Conservation (phyloP, 2,797 vertebrate species). For the Thamnophis elegans region DNA sequence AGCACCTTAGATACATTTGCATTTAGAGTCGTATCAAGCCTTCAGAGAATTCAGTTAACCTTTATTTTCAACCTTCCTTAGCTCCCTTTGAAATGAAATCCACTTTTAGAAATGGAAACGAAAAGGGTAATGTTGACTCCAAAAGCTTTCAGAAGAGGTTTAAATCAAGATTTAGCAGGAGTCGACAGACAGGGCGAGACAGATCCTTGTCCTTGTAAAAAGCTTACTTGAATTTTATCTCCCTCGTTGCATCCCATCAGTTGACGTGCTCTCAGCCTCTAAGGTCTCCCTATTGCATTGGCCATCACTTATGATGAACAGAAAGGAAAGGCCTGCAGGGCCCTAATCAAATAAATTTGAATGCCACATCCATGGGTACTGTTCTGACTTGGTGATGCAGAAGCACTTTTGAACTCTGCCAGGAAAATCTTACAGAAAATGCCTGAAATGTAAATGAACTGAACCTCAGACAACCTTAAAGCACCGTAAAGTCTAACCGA, state of each 20-base stretch:
- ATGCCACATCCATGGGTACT: constrained; percentile 30
- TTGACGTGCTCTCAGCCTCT: constrained; percentile 23
- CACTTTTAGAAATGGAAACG: constrained; percentile 32
- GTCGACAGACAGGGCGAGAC: constrained; percentile 26
- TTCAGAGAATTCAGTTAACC: constrained; percentile 32
- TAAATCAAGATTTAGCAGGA: constrained; percentile 39
- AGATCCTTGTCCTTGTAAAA: constrained; percentile 31
- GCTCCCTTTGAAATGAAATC: constrained; percentile 28
- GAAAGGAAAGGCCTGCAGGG: constrained; percentile 19
- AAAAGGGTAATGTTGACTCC: constrained; percentile 42
- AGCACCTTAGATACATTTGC: constrained; percentile 22
- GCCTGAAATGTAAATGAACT: constrained; percentile 35
- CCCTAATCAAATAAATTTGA: constrained; percentile 40
- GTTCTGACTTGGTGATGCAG: constrained; percentile 23
- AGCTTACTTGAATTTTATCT: constrained; percentile 33
- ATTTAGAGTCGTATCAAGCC: constrained; percentile 24
- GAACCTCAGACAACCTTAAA: constrained; percentile 36
- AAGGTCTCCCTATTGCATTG: constrained; percentile 13
- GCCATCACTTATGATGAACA: constrained; percentile 31
- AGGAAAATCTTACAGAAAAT: constrained; percentile 21
- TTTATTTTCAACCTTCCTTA: constrained; percentile 31
- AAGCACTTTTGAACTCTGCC: constrained; percentile 21
- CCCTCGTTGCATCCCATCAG: constrained; percentile 21
- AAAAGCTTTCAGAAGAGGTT: constrained; percentile 35
- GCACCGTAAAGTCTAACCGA: constrained; percentile 14